Evolutionary conservation across 2,113 vertebrate species (phyloP).

Genomic region (Noctilio leporinus): DNA sequence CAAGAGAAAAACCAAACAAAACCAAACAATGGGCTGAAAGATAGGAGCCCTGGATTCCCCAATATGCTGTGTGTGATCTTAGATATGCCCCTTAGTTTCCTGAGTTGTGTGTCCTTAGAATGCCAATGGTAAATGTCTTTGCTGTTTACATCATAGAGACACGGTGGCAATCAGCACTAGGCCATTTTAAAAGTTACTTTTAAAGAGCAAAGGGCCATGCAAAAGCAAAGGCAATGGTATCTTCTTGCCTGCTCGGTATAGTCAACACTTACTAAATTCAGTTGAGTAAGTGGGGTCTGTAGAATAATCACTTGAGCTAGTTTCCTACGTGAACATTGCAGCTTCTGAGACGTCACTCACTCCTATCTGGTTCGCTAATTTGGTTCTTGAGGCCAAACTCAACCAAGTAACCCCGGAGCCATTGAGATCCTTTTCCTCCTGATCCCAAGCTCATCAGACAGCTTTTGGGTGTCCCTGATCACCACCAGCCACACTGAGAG

Average conservation of each 20-base stretch:
- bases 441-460: background rate
- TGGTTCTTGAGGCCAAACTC: background rate
- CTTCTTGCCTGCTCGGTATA: background rate
- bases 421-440: background rate
- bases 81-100: background rate
- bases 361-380: background rate
- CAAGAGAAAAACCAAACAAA: constrained; percentile 49
- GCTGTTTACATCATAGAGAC: background rate
- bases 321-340: background rate
- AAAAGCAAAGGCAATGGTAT: background rate
- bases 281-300: background rate
- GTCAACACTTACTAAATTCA: background rate
- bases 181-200: constrained; percentile 7
- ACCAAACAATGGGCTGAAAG: constrained; percentile 13
- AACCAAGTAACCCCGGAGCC: background rate
- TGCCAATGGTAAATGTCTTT: background rate
- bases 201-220: constrained; percentile 32
- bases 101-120: constrained; percentile 13
- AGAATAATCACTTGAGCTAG: background rate
- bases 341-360: background rate
- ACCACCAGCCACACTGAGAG: background rate
- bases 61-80: background rate
- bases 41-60: constrained; percentile 1
- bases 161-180: background rate
- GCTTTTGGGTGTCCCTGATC: background rate